These are phyloP conservation scores for Microplitis manilae DNA, from an alignment of 2,888 invertebrate species.

Conservation along the genomic window DNA sequence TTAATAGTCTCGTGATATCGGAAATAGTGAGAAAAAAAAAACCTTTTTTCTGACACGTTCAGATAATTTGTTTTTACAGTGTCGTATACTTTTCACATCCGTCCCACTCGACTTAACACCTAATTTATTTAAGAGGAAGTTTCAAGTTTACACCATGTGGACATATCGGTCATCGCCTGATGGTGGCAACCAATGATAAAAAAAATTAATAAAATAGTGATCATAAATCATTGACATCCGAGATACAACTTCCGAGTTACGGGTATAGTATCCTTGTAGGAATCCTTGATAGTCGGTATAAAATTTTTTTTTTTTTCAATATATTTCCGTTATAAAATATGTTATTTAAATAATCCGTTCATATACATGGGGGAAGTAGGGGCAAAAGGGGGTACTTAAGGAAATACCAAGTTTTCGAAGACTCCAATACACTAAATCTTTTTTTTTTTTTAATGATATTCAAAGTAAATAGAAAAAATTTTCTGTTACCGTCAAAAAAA, in stretches of 20 bases:
- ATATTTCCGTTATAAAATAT: background rate
- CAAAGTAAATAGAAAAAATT: too few species aligned
- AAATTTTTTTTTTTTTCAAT: background rate
- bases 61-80: slow-evolving; percentile 26
- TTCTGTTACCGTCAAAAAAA: too few species aligned
- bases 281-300: background rate
- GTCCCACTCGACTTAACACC: slow-evolving; percentile 35
- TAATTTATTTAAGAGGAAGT: slow-evolving; percentile 51
- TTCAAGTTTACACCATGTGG: slow-evolving; percentile 45
- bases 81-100: slow-evolving; percentile 11
- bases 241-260: slow-evolving; percentile 41
- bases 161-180: slow-evolving; percentile 13
- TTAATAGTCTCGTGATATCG: background rate
- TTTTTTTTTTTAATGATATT: too few species aligned
- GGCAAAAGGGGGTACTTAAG: too few species aligned
- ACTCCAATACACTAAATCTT: too few species aligned
- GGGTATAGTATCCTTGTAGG: background rate
- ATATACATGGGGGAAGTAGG: background rate
- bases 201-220: slow-evolving; percentile 31
- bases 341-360: background rate
- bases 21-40: background rate
- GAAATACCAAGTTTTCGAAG: too few species aligned
- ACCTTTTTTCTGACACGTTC: background rate
- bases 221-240: slow-evolving; percentile 55
- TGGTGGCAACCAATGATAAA: slow-evolving; percentile 31